phyloP scores from a whole-genome alignment of 2,797 vertebrate genomes.

The Acanthurus lineatus region DNA sequence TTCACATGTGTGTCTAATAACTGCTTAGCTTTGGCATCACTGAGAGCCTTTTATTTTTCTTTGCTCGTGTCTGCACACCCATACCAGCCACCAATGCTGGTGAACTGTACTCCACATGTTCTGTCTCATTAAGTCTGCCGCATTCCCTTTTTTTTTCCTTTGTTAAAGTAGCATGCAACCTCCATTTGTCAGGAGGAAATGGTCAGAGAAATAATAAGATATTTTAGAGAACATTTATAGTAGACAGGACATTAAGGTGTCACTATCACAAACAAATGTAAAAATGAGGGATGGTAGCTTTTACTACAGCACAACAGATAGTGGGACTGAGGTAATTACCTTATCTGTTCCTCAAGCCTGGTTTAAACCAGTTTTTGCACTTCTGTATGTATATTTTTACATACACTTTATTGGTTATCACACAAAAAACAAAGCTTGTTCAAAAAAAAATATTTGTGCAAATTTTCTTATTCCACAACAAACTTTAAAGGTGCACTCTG shows the following conservation, averaged over 20 bases:
- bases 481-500: background rate
- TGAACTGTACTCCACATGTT: slow-evolving; percentile 41
- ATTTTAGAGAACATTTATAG: slow-evolving; percentile 45
- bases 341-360: slow-evolving; percentile 13
- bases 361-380: slow-evolving; percentile 33
- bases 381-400: slow-evolving; percentile 3
- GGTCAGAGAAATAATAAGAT: slow-evolving; percentile 44
- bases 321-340: slow-evolving; percentile 40
- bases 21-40: slow-evolving; percentile 35
- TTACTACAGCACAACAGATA: slow-evolving; percentile 55
- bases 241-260: slow-evolving; percentile 59
- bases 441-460: slow-evolving; percentile 2
- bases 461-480: slow-evolving; percentile 2
- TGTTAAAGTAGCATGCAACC: slow-evolving; percentile 48
- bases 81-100: background rate
- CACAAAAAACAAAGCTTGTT: slow-evolving; percentile 21
- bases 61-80: slow-evolving; percentile 13
- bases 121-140: slow-evolving; percentile 53
- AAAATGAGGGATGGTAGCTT: slow-evolving; percentile 56
- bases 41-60: slow-evolving; percentile 32
- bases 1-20: slow-evolving; percentile 42
- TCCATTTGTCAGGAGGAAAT: slow-evolving; percentile 53
- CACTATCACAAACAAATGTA: slow-evolving; percentile 51
- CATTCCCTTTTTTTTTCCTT: slow-evolving; percentile 6
- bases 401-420: slow-evolving; percentile 1